Evolutionary conservation across 2,888 invertebrate species (phyloP).

Genomic region (Cyaniris semiargus): DNA sequence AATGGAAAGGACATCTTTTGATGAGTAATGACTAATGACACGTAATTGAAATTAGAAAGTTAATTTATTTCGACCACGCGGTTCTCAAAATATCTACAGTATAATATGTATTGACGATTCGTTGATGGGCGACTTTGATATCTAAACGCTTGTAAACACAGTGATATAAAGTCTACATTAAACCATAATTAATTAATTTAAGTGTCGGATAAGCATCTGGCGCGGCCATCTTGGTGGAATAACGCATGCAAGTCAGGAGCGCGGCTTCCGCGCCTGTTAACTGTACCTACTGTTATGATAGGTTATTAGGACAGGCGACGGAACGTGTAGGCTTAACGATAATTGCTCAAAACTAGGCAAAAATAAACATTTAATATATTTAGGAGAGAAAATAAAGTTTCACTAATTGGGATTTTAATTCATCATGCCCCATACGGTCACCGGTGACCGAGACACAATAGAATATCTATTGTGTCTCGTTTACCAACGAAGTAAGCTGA

Average conservation of each 20-base stretch:
- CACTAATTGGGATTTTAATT: not conserved
- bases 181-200: not conserved
- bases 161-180: not conserved
- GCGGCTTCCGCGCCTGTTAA: constrained; percentile 65
- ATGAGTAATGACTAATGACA: not conserved
- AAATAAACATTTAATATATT: not conserved
- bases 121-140: not conserved
- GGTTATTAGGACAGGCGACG: constrained; percentile 33
- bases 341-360: not conserved
- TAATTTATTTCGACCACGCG: constrained; percentile 13
- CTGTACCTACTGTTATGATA: constrained; percentile 43
- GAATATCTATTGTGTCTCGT: no score
- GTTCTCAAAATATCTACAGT: not conserved
- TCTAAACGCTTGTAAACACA: not conserved
- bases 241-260: constrained; percentile 66
- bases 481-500: not conserved
- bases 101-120: not conserved
- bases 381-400: not conserved
- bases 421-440: no score
- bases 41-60: constrained; percentile 1
- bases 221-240: constrained; percentile 53
- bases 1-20: no score
- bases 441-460: no score
- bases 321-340: not conserved
- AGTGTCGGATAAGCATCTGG: constrained; percentile 24